Percentiles rank a stretch among this genome's conserved stretches.
Conservation (phyloP, 30 jellyfish, hydroid and myxozoan genomes). For the Aurelia sp. region DNA sequence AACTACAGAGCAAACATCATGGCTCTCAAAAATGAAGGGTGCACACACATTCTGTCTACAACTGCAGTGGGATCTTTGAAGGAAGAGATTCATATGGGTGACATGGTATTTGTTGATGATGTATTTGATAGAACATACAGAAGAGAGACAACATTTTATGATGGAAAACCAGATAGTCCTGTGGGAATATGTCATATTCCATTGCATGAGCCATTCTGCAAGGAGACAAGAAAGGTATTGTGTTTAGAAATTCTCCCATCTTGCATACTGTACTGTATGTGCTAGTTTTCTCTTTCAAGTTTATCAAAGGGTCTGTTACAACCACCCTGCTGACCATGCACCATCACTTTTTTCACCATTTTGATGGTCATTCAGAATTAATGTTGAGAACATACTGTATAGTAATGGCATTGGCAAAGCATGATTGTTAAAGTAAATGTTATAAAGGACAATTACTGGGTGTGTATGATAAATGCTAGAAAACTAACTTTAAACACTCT, state of each 20-base stretch:
- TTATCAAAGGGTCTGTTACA: too few species aligned
- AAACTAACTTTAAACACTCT: too few species aligned
- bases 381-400: too few species aligned
- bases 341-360: too few species aligned
- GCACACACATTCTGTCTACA: constrained; percentile 96
- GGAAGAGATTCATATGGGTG: constrained; percentile 83
- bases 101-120: constrained; percentile 89
- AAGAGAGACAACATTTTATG: constrained; percentile 88
- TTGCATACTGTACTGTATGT: too few species aligned
- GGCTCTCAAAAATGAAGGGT: constrained; percentile 92
- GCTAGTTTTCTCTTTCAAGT: too few species aligned
- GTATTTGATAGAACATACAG: constrained; percentile 84
- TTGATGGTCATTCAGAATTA: too few species aligned
- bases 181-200: constrained; percentile 92
- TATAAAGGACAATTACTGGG: too few species aligned
- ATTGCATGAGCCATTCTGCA: constrained; percentile 96
- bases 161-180: constrained; percentile 83
- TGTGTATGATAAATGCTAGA: too few species aligned
- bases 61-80: constrained; percentile 98
- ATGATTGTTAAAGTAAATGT: too few species aligned
- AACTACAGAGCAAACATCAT: constrained; percentile 97
- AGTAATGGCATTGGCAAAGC: too few species aligned
- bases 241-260: not conserved
- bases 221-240: constrained; percentile 77
- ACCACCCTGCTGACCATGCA: too few species aligned